phyloP scores from a whole-genome alignment of 2,888 invertebrate species.

The Sphinx pinastri region DNA sequence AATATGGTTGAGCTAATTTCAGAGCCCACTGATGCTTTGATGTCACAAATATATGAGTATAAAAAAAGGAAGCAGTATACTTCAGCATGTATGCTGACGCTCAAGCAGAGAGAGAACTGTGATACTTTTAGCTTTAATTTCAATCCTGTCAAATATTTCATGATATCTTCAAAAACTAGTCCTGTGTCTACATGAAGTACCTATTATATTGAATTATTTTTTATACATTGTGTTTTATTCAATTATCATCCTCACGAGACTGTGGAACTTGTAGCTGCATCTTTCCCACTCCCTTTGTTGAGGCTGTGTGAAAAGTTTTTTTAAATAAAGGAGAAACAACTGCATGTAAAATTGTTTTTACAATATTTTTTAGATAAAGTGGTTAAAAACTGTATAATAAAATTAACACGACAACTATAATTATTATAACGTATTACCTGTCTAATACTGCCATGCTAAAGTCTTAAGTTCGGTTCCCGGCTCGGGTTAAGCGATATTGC shows the following conservation, averaged over 20 bases:
- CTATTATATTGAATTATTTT: slow-evolving; percentile 7
- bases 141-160: slow-evolving; percentile 71
- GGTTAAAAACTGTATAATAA: no score
- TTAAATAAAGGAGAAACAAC: no score
- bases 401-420: no score
- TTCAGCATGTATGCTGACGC: slow-evolving; percentile 60
- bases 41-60: slow-evolving; percentile 61
- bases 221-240: neutral
- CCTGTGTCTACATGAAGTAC: neutral
- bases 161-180: slow-evolving; percentile 40
- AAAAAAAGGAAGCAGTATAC: slow-evolving; percentile 56
- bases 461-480: no score
- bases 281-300: no score
- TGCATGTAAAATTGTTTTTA: no score
- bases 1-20: slow-evolving; percentile 66
- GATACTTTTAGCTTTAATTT: slow-evolving; percentile 65
- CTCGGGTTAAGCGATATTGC: no score
- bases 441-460: no score
- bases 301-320: no score
- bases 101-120: slow-evolving; percentile 48
- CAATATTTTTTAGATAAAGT: no score
- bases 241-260: neutral
- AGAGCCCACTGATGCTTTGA: slow-evolving; percentile 43
- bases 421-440: no score
- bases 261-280: no score